Percentiles rank a stretch among this genome's conserved stretches.
These are phyloP conservation scores for Tromatobia lineatoria DNA, from an alignment of 2,888 invertebrate genomes.

Conservation along the genomic window DNA sequence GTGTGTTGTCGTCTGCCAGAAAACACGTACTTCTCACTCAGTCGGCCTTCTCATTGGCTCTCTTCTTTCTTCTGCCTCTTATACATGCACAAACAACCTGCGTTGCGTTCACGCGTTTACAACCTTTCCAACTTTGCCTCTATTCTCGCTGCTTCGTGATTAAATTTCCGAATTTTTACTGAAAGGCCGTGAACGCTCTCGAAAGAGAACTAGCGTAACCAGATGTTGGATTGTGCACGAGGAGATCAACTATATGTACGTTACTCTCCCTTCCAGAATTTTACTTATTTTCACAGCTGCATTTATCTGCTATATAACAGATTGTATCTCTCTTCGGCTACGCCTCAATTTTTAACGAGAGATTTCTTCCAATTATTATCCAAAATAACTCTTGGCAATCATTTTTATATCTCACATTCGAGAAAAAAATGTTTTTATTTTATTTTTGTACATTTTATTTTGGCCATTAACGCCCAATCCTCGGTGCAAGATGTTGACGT, in stretches of 20 bases:
- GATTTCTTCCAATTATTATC: slow-evolving; percentile 8
- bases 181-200: slow-evolving; percentile 7
- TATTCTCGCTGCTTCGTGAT: slow-evolving; percentile 30
- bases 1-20: slow-evolving; percentile 52
- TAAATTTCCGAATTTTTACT: slow-evolving; percentile 38
- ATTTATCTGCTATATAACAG: not conserved
- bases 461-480: too few relatives aligned
- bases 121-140: slow-evolving; percentile 1
- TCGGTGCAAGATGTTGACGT: too few relatives aligned
- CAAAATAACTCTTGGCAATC: not conserved
- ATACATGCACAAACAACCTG: not conserved
- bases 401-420: too few relatives aligned
- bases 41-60: not conserved
- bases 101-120: not conserved
- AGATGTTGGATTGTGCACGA: slow-evolving; percentile 16
- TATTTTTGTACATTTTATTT: not conserved
- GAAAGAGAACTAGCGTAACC: slow-evolving; percentile 38
- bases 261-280: slow-evolving; percentile 10
- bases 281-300: slow-evolving; percentile 34
- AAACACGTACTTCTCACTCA: slow-evolving; percentile 39
- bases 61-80: not conserved
- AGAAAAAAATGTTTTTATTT: not conserved
- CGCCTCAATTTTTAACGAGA: not conserved
- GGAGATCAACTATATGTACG: not conserved
- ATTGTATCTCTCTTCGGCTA: slow-evolving; percentile 4